A percentile compares a stretch with the other conserved stretches of the same genome.
phyloP scores from a whole-genome alignment of 2,113 vertebrate genomes.

The Microtus pennsylvanicus region DNA sequence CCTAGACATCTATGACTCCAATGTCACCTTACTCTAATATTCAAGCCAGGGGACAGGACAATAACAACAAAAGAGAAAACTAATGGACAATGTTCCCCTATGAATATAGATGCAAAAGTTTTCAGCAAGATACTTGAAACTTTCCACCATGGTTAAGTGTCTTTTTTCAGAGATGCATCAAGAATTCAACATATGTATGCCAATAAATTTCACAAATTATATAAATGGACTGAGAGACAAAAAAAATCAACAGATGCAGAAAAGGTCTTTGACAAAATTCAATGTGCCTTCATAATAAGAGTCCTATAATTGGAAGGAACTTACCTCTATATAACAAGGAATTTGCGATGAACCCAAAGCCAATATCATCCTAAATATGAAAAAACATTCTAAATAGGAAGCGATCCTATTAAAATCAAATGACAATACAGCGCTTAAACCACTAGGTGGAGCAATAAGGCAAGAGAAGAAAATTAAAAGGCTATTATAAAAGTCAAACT shows the following conservation, averaged over 20 bases:
- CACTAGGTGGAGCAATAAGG: slow-evolving; percentile 27
- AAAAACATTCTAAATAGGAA: not conserved
- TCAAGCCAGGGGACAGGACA: not conserved
- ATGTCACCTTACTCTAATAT: not conserved
- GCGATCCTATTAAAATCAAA: not conserved
- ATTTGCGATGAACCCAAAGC: no score
- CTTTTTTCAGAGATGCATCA: not conserved
- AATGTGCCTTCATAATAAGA: not conserved
- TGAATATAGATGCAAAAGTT: not conserved
- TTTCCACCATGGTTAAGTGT: not conserved
- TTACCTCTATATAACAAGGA: not conserved
- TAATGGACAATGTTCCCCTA: no score
- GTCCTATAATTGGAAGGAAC: not conserved
- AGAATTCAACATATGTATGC: not conserved
- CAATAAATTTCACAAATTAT: not conserved
- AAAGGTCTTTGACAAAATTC: not conserved
- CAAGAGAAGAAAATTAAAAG: not conserved
- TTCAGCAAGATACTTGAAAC: not conserved
- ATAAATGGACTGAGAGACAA: not conserved
- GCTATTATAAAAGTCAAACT: not conserved
- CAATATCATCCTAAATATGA: not conserved
- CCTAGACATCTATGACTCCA: not conserved
- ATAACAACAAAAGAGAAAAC: not conserved
- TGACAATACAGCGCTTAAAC: not conserved
- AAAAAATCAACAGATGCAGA: not conserved